Base-by-base conservation (phyloP, 2,888 invertebrate genomes). In the Neoaliturus tenellus region DNA sequence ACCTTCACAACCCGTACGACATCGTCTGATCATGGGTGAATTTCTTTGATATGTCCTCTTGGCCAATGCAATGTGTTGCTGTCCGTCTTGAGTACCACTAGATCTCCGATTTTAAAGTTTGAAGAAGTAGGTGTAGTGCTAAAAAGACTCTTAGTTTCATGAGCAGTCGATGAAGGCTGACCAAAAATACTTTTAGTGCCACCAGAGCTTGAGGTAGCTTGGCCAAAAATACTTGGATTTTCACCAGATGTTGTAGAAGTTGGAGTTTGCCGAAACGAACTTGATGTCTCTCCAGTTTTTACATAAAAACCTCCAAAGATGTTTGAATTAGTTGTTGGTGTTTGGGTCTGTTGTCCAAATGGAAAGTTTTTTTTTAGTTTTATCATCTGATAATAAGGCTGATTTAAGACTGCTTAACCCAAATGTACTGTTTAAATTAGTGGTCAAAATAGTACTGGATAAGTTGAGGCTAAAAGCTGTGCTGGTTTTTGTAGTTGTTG, bases 131-230 rank as follows among this genome's bases (percentile, higher is more conserved):
- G 23, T 20, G 86, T 44, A 69, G 82, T 78, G 28, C 85, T 85
- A 83, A 84, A 85, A 35, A 84, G 23, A 83, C 39, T 85, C 48
- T 80, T 58, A 14, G 78, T 62, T 78, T 82, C 48, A 48, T 25
- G 17, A 25, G 23, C 58, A 35, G 73, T 20, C 10, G 8, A 3
- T 5, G 39, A 12, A 31, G 31, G n/a, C n/a, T n/a, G 25, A 12
- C 73, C 75, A 48, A 75, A 75, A 35, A 75, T 25, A 33, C 14
- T 62, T 17, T 35, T 71, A 39, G 44, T 28, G 23, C 48, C 48
- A 39, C n/a, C 10, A 20, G 62, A 14, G 85, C 39, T 23, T 3
- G 35, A n/a, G 1, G 10, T 3, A 5, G 20, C 25, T 1, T 2
- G n/a, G n/a, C 75, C 75, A 75, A 75, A 75, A 48, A 75, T n/a